Evolutionary conservation across 2,888 invertebrate genomes (phyloP).

Genomic region (Plagiodera versicolora): DNA sequence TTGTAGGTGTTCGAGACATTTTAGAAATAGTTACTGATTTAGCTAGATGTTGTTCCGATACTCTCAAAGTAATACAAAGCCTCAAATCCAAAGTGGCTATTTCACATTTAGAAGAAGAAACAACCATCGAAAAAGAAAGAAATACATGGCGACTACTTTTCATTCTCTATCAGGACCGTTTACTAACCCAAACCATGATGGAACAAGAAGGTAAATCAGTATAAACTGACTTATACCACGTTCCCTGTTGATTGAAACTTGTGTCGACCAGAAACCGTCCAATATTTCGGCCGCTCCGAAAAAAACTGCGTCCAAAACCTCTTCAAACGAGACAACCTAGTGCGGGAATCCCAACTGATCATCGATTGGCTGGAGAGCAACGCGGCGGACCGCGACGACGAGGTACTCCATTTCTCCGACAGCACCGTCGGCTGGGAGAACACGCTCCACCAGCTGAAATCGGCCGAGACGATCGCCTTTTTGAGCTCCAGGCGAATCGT

Average conservation of each 20-base stretch:
- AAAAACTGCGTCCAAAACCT: conserved; percentile 62
- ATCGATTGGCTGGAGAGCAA: conserved; percentile 92
- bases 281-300: conserved; percentile 59
- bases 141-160: conserved; percentile 87
- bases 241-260: no score
- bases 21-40: conserved; percentile 50
- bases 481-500: conserved; percentile 59
- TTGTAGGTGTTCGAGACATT: conserved; percentile 43
- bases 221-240: no score
- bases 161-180: conserved; percentile 80
- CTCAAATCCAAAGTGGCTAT: conserved; percentile 48
- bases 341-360: conserved; percentile 76
- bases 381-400: conserved; percentile 60
- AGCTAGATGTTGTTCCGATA: conserved; percentile 51
- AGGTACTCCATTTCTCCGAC: conserved; percentile 77
- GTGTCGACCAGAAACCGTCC: no score
- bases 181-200: conserved; percentile 52
- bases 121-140: conserved; percentile 77
- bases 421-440: conserved; percentile 88
- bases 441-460: conserved; percentile 75
- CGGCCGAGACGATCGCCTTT: conserved; percentile 61
- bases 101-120: conserved; percentile 41
- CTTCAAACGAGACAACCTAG: conserved; percentile 60
- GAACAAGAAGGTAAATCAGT: conserved; percentile 41
- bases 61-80: conserved; percentile 48